Base-by-base conservation (phyloP, 2,113 vertebrate species). In the Dasypus novemcinctus region DNA sequence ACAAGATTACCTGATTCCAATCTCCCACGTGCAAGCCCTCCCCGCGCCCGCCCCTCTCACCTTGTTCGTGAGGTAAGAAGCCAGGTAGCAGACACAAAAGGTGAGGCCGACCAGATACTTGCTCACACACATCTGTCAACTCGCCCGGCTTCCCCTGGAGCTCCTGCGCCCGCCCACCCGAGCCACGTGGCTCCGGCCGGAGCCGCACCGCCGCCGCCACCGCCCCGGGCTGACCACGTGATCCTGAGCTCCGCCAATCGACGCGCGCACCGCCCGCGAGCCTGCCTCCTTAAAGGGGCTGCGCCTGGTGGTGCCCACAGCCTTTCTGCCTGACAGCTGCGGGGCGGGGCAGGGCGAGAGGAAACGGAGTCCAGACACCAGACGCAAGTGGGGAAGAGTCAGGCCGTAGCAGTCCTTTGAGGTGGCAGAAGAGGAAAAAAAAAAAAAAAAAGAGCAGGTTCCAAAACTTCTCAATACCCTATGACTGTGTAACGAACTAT, bases 51-150 rank as follows among this genome's bases (percentile, higher is more conserved):
- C 14, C 75, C 71, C 43, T 78, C 94, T 98, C 98, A 98, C 98
- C 98, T 99, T 99, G 97, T 99, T 99, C 91, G 97, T 98, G 81
- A 99, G 97, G 95, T 97, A 98, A 75, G 97, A 98, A 64, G 98
- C 97, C 97, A 98, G 80, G 94, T 98, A 98, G 96, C 98, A 98
- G 59, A 97, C 96, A 85, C 98, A 98, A 85, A 98, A 98, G 86
- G 96, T 94, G 85, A 98, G 91, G 57, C 98, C 98, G 68, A 96
- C 95, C 78, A 97, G 96, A 25, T 96, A 83, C 87, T 96, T 93
- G 95, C 97, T 96, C 90, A 96, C 36, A 92, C 92, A 96, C 98
- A 99, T 99, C 95, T 15, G 98, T 96, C 95, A 96, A 59, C 54
- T 17, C 1, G 41, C 7, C 11, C n/a, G 54, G 69, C 46, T 46